These are phyloP conservation scores for Sericinus montela DNA, from an alignment of 2,888 invertebrate species.

Conservation along the genomic window DNA sequence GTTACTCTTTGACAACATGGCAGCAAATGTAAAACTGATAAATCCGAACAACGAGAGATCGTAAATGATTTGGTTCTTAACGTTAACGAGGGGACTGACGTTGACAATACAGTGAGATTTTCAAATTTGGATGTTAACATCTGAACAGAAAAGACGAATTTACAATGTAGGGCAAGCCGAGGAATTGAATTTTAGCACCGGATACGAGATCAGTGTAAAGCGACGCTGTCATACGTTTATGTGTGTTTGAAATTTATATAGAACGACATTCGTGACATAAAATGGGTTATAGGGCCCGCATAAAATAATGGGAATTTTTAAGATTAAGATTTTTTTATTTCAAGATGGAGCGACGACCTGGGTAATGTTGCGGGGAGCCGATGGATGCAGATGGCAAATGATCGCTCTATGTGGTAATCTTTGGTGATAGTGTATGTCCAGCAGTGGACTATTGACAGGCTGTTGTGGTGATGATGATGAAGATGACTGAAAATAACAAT, in stretches of 20 bases:
- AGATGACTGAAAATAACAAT: too few species aligned
- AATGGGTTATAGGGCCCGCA: too few species aligned
- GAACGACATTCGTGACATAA: constrained; percentile 4
- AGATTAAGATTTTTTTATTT: too few species aligned
- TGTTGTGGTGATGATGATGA: too few species aligned
- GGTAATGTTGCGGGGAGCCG: too few species aligned
- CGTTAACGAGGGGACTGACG: constrained; percentile 24
- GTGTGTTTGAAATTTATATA: constrained; percentile 7
- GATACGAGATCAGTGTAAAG: constrained; percentile 10
- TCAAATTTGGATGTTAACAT: not conserved
- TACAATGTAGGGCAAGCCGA: not conserved
- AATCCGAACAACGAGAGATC: constrained; percentile 7
- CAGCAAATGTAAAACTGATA: constrained; percentile 10
- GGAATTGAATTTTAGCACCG: not conserved
- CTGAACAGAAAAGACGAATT: not conserved
- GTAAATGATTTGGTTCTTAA: constrained; percentile 22
- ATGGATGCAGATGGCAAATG: too few species aligned
- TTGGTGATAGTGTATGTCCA: too few species aligned
- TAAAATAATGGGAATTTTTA: too few species aligned
- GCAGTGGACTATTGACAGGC: too few species aligned
- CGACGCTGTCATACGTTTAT: constrained; percentile 3
- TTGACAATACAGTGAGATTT: constrained; percentile 15
- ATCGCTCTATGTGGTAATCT: too few species aligned
- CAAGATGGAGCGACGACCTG: too few species aligned
- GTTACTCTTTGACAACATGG: too few species aligned